phyloP scores from a whole-genome alignment of 2,113 vertebrate genomes.

The Pygathrix nemaeus region DNA sequence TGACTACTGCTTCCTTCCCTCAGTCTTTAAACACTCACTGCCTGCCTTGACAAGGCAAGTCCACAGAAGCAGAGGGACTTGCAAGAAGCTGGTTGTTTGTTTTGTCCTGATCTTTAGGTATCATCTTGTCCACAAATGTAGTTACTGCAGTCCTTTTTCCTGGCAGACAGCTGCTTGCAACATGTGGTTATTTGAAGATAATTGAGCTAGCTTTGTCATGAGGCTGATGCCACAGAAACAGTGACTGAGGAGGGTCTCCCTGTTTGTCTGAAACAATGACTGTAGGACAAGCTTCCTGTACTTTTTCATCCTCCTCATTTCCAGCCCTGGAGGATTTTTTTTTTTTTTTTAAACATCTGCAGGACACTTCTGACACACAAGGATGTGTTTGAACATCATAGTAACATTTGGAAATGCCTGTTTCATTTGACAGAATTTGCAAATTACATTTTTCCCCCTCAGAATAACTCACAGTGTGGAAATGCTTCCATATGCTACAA shows the following conservation, averaged over 20 bases:
- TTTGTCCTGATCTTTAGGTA: conserved; percentile 50
- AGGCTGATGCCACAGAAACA: conserved; percentile 32
- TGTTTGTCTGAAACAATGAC: conserved; percentile 34
- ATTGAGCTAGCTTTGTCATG: conserved; percentile 2
- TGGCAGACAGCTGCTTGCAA: conserved; percentile 58
- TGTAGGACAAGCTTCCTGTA: background rate
- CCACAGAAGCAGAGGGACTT: background rate
- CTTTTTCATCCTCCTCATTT: conserved; percentile 13
- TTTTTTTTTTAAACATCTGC: conserved; percentile 46
- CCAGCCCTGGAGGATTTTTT: background rate
- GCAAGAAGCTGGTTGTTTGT: background rate
- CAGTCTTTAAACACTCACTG: background rate
- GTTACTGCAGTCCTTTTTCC: background rate
- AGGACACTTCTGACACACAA: conserved; percentile 59
- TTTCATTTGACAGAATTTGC: conserved; percentile 70
- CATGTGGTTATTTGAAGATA: background rate
- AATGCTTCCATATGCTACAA: conserved; percentile 73
- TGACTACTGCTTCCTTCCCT: background rate
- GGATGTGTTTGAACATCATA: conserved; percentile 56
- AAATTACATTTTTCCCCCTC: conserved; percentile 52
- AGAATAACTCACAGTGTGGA: conserved; percentile 61
- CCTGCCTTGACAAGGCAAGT: background rate
- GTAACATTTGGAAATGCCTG: conserved; percentile 64
- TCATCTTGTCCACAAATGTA: conserved; percentile 63
- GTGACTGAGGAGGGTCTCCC: background rate